Evolutionary conservation across 2,113 vertebrate species (phyloP).

Genomic region (Pelvicachromis taeniatus): DNA sequence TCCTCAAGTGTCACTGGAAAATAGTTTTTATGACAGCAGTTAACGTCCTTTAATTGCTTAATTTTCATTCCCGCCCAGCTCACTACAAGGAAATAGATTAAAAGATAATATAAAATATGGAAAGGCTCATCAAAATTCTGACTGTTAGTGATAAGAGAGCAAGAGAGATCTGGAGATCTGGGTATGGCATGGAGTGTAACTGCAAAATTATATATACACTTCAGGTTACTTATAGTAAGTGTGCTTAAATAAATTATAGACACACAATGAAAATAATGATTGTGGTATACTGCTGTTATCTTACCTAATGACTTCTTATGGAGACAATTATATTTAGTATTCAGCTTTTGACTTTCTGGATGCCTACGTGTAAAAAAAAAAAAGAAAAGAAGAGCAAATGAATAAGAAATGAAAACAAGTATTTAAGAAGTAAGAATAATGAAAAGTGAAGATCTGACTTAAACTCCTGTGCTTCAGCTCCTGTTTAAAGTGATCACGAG

Average conservation of each 20-base stretch:
- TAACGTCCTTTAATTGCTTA: slow-evolving; percentile 43
- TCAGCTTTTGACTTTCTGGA: background rate
- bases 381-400: background rate
- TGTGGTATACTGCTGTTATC: background rate
- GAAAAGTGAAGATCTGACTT: background rate
- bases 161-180: background rate
- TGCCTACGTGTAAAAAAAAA: background rate
- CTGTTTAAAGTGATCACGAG: background rate
- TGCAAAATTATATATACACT: background rate
- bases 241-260: background rate
- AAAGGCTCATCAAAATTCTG: slow-evolving; percentile 14
- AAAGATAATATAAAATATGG: slow-evolving; percentile 27
- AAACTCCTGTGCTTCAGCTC: background rate
- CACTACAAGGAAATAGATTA: slow-evolving; percentile 20
- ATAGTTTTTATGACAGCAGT: slow-evolving; percentile 18
- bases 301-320: background rate
- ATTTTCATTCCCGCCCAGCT: slow-evolving; percentile 18
- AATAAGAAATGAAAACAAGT: background rate
- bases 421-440: background rate
- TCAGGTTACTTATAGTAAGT: background rate
- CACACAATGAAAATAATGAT: background rate
- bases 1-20: slow-evolving; percentile 29
- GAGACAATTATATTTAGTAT: background rate
- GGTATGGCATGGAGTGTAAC: background rate
- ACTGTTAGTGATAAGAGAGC: background rate